A percentile compares a stretch with the other conserved stretches of the same genome.
Evolutionary conservation across 2,888 invertebrate genomes (phyloP).

Genomic region (Alentia gelatinosa): DNA sequence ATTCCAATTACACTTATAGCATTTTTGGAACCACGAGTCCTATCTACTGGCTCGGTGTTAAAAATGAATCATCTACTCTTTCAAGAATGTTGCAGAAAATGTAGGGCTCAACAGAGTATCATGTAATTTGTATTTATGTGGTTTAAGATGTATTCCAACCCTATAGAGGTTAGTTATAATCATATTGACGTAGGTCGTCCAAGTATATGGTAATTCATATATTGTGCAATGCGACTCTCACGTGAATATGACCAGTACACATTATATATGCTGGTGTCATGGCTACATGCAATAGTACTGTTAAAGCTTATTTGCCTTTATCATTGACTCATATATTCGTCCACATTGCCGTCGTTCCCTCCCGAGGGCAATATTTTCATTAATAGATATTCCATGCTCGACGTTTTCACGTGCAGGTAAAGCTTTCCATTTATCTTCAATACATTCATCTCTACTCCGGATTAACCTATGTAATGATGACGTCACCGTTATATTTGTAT

Average conservation of each 20-base stretch:
- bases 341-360: neutral
- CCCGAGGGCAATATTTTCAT: neutral
- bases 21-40: too few species aligned
- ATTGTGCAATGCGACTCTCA: neutral
- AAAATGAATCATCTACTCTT: too few species aligned
- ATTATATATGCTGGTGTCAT: neutral
- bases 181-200: too few species aligned
- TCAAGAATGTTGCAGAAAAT: too few species aligned
- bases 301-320: neutral
- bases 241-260: neutral
- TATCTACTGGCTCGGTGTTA: too few species aligned
- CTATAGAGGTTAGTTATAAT: too few species aligned
- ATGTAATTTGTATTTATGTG: too few species aligned
- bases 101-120: too few species aligned
- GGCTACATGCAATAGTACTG: neutral
- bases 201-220: neutral
- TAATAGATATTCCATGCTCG: neutral
- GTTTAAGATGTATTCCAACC: too few species aligned
- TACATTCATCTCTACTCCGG: neutral
- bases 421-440: neutral
- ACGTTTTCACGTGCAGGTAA: neutral
- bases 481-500: neutral
- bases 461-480: constrained; percentile 22
- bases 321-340: neutral
- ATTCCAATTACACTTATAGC: too few species aligned